Conservation (phyloP, 2,113 vertebrate genomes). For the Alligator mississippiensis region DNA sequence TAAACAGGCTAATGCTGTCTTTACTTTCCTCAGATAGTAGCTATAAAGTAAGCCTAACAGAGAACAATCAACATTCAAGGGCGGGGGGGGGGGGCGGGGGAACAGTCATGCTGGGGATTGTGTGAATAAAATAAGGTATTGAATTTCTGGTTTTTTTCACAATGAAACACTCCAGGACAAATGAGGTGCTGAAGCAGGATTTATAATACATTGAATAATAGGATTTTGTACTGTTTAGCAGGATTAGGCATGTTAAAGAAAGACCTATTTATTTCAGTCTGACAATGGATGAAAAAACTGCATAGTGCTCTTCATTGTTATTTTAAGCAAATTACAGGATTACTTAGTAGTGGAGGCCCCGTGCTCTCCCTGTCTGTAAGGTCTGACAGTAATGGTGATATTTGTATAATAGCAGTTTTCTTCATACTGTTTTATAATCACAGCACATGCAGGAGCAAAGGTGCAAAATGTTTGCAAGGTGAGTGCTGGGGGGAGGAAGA, state of each 20-base stretch:
- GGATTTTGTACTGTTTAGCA: slow-evolving; percentile 89
- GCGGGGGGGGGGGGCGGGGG: not conserved
- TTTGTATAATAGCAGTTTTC: slow-evolving; percentile 76
- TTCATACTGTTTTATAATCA: slow-evolving; percentile 73
- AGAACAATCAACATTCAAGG: not conserved
- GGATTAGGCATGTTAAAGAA: slow-evolving; percentile 88
- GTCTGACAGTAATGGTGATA: slow-evolving; percentile 57
- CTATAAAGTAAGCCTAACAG: not conserved
- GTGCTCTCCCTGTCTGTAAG: slow-evolving; percentile 43
- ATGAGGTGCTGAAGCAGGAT: slow-evolving; percentile 79
- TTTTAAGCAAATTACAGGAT: slow-evolving; percentile 77
- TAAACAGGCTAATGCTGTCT: not conserved
- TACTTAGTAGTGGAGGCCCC: slow-evolving; percentile 60
- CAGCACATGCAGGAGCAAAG: slow-evolving; percentile 72
- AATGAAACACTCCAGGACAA: slow-evolving; percentile 72
- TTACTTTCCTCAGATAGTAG: not conserved
- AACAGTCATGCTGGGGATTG: not conserved
- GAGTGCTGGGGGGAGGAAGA: slow-evolving; percentile 48
- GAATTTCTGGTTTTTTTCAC: slow-evolving; percentile 56
- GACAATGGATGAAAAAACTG: slow-evolving; percentile 77
- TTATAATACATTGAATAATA: slow-evolving; percentile 89
- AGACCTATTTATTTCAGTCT: slow-evolving; percentile 84
- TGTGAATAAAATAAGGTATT: slow-evolving; percentile 67
- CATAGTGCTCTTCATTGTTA: slow-evolving; percentile 68
- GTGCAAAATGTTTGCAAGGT: slow-evolving; percentile 26